Percentiles rank a stretch among this genome's conserved stretches.
phyloP scores from a whole-genome alignment of 2,113 vertebrate species.

The Crypturellus undulatus region DNA sequence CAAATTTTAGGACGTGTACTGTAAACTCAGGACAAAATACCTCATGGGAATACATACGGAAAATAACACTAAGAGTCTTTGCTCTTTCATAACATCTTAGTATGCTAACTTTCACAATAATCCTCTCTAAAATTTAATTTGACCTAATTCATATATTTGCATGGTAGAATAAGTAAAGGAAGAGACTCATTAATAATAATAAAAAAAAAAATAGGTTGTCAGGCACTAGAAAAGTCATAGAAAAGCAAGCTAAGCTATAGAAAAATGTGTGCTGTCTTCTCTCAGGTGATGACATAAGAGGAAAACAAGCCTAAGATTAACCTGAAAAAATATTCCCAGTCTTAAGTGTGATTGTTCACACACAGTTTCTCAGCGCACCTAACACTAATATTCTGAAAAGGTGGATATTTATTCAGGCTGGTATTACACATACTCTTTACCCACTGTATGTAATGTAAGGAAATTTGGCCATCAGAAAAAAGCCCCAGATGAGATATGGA shows the following conservation, averaged over 20 bases:
- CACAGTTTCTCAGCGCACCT: background rate
- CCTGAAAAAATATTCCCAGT: background rate
- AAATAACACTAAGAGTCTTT: background rate
- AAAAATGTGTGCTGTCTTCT: background rate
- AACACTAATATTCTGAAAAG: background rate
- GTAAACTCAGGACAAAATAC: background rate
- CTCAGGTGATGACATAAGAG: background rate
- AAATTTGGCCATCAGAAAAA: background rate
- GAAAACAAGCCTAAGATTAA: background rate
- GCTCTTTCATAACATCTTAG: background rate
- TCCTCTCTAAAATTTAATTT: background rate
- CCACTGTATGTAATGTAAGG: background rate
- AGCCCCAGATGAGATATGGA: background rate
- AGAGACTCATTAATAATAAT: background rate
- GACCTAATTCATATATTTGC: background rate
- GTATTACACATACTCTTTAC: background rate
- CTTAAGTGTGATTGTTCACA: background rate
- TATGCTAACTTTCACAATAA: background rate
- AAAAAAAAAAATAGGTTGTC: background rate
- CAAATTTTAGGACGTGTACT: background rate
- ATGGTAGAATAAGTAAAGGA: background rate
- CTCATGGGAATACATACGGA: background rate
- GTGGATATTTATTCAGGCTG: background rate
- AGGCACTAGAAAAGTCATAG: background rate
- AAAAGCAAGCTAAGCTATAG: background rate